Conservation (phyloP, 2,113 vertebrate genomes). For the Psettodes erumei region DNA sequence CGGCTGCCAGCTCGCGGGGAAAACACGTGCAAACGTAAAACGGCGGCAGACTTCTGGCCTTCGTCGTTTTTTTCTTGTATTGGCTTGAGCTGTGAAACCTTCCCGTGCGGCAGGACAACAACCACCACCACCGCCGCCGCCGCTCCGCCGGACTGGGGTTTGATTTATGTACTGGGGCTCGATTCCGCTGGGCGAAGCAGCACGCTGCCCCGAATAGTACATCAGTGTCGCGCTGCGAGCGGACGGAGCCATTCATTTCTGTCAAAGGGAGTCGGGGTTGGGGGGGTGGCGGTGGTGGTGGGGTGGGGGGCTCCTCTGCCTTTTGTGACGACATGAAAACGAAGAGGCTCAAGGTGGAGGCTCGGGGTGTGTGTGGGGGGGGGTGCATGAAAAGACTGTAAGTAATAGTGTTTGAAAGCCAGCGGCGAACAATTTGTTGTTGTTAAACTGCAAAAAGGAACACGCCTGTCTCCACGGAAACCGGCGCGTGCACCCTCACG, state of each 20-base stretch:
- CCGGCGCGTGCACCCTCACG: conserved; percentile 24
- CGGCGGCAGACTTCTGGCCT: not conserved
- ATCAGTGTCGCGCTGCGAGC: conserved; percentile 64
- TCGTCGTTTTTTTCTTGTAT: not conserved
- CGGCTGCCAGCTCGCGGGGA: no score
- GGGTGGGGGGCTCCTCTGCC: not conserved
- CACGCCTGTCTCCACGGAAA: conserved; percentile 57
- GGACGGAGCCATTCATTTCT: conserved; percentile 60
- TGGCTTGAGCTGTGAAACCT: not conserved
- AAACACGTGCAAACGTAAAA: no score
- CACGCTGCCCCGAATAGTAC: conserved; percentile 53
- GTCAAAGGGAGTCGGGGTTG: not conserved
- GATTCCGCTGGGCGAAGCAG: conserved; percentile 62
- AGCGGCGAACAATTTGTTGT: conserved; percentile 11
- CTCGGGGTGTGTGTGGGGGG: no score
- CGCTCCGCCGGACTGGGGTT: not conserved
- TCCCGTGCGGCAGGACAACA: not conserved
- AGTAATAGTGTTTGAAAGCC: no score
- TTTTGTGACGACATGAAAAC: conserved; percentile 19
- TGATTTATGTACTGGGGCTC: conserved; percentile 63
- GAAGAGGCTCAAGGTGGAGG: no score
- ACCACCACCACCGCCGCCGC: no score
- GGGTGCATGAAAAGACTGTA: no score
- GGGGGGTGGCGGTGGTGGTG: not conserved
- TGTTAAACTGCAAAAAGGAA: not conserved